Evolutionary conservation across 1,140 invertebrate genomes (phyloP), one percentile per base, ranked within the genome.

Genomic region (Charaxes varanes): DNA sequence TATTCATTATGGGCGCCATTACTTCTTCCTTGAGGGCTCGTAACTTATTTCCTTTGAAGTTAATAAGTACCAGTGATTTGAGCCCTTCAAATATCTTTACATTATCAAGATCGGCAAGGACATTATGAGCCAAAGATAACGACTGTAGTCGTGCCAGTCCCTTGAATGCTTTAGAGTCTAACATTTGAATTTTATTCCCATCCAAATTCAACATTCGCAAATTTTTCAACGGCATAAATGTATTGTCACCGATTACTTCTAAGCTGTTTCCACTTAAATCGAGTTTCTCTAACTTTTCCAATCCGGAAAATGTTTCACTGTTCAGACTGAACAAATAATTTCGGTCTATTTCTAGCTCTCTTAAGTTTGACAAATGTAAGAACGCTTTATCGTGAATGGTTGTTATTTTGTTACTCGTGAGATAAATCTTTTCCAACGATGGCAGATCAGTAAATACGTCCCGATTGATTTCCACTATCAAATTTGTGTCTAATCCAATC

Each of bases 361-460:
- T 87, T 5, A 94, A 72, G 16, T 86, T 82, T 0, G 62, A 61
- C 44, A 94, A 77, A 48, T 92, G 86, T 23, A 86, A 77, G 59
- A 94, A 93, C 0, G 92, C 90, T 27, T 84, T 86, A 37, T 93
- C 91, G 45, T 92, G 91, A 21, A 94, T 70, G 5, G 87, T 86
- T 7, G 87, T 89, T 23, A 94, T 88, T 59, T 91, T 90, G 64
- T 94, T 94, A 3, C 85, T 84, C 27, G 89, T 90, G 21, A 94
- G 69, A 61, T 83, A 88, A 11, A 94, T 74, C 38, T 87, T 87
- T 36, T 87, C 85, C 35, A 94, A 73, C 1, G 80, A 76, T 0
- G 91, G 91, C 11, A 94, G 62, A 61, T 90, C 88, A 0, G 88
- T 78, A 67, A 94, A 93, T 0, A 91, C 89, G 47, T 89, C 86